phyloP scores from a whole-genome alignment of 64 coral and sea anemone species.

The Catalaphyllia jardinei region DNA sequence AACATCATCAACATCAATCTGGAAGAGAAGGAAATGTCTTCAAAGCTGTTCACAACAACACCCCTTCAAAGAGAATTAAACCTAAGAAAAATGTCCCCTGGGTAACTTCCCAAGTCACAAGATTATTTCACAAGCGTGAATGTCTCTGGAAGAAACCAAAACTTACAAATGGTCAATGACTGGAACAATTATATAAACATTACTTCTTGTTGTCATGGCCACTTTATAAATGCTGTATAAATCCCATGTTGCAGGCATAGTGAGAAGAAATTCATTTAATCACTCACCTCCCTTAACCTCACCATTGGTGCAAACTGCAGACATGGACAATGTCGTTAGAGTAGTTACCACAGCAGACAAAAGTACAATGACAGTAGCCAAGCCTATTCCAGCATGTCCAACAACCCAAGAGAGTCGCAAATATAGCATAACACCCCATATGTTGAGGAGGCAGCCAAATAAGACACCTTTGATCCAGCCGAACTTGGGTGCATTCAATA shows the following conservation, averaged over 20 bases:
- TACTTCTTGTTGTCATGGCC: too few relatives aligned
- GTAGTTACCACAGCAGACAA: slow-evolving; percentile 87
- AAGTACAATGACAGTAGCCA: slow-evolving; percentile 82
- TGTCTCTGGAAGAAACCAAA: slow-evolving; percentile 26
- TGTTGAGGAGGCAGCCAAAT: slow-evolving; percentile 92
- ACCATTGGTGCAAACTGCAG: slow-evolving; percentile 98
- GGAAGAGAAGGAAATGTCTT: neutral
- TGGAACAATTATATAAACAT: neutral
- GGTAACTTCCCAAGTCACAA: slow-evolving; percentile 6
- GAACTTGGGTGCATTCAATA: slow-evolving; percentile 70
- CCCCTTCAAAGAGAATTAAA: slow-evolving; percentile 17
- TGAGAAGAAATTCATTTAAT: neutral
- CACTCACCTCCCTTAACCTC: slow-evolving; percentile 95
- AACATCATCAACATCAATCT: neutral
- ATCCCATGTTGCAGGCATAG: too few relatives aligned
- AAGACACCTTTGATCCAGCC: slow-evolving; percentile 98
- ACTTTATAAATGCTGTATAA: too few relatives aligned
- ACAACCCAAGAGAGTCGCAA: slow-evolving; percentile 89
- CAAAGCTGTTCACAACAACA: slow-evolving; percentile 13
- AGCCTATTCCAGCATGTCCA: slow-evolving; percentile 90
- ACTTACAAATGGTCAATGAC: neutral
- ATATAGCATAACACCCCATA: slow-evolving; percentile 98
- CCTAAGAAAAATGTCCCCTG: neutral
- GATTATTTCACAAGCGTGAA: neutral
- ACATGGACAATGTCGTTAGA: slow-evolving; percentile 94